phyloP scores from a whole-genome alignment of 2,797 vertebrate genomes.

The Cephalopachus bancanus region DNA sequence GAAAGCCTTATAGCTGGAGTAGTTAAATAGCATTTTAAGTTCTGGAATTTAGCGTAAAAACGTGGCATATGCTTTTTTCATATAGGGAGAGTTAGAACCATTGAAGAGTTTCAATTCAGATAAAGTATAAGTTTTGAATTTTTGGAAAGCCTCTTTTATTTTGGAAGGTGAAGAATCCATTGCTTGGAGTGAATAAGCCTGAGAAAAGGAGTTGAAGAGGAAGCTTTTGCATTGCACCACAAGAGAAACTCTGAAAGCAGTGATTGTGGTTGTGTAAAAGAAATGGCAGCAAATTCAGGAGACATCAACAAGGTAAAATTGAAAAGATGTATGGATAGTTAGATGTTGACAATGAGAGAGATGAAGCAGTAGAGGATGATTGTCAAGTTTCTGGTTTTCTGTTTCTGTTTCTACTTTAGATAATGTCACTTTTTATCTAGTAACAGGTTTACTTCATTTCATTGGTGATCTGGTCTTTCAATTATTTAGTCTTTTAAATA shows the following conservation, averaged over 20 bases:
- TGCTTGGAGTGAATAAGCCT: background rate
- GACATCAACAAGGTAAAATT: background rate
- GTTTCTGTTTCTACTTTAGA: conserved; percentile 1
- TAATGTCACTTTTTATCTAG: background rate
- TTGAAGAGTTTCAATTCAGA: background rate
- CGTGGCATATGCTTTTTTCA: background rate
- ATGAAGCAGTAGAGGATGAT: background rate
- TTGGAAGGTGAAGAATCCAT: background rate
- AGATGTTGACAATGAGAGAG: background rate
- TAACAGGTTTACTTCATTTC: background rate
- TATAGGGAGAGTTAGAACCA: background rate
- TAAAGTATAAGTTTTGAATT: background rate
- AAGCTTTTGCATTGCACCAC: fast-evolving
- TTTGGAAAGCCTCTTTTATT: background rate
- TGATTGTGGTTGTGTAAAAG: background rate
- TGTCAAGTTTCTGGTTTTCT: background rate
- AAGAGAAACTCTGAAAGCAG: background rate
- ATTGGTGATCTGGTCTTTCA: background rate
- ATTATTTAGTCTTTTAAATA: background rate
- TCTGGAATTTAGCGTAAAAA: background rate
- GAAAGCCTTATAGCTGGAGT: background rate
- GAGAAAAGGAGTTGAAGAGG: background rate
- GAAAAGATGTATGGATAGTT: background rate
- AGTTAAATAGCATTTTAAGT: too few species aligned
- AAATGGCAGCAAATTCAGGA: background rate